Conservation (phyloP, 2,113 vertebrate species). For the Myiagra hebetior region DNA sequence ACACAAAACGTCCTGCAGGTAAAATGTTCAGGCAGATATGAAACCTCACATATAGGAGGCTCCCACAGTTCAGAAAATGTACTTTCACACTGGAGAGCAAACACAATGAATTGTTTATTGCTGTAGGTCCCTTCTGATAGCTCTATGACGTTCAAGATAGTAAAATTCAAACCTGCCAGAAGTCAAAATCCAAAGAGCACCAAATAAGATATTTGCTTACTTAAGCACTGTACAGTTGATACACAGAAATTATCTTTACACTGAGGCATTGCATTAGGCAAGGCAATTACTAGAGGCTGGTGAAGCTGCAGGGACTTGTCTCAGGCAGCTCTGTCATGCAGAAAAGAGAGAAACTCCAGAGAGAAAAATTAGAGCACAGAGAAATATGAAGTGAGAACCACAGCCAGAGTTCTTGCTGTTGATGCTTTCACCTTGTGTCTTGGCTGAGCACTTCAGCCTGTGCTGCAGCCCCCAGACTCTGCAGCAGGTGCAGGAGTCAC, state of each 20-base stretch:
- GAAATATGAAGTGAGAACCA: background rate
- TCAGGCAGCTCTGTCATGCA: background rate
- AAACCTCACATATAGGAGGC: background rate
- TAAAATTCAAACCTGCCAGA: background rate
- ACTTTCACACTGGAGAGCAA: background rate
- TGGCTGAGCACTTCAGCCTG: background rate
- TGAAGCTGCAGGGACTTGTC: background rate
- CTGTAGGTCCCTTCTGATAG: background rate
- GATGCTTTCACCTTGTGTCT: background rate
- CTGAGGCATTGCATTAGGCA: background rate
- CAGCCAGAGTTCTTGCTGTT: background rate
- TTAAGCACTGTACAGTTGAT: background rate
- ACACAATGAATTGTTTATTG: background rate
- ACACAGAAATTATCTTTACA: background rate
- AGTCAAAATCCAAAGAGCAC: slow-evolving; percentile 34
- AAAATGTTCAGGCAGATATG: background rate
- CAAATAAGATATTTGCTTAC: background rate
- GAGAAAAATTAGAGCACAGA: background rate
- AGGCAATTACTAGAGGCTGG: background rate
- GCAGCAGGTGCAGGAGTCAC: background rate
- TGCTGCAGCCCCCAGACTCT: background rate
- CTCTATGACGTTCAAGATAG: background rate
- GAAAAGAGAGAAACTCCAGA: background rate
- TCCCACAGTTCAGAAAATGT: background rate
- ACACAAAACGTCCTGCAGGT: background rate